Evolutionary conservation across 2,797 vertebrate species (phyloP), one percentile per base, ranked within the genome.

Genomic region (Pampus argenteus): DNA sequence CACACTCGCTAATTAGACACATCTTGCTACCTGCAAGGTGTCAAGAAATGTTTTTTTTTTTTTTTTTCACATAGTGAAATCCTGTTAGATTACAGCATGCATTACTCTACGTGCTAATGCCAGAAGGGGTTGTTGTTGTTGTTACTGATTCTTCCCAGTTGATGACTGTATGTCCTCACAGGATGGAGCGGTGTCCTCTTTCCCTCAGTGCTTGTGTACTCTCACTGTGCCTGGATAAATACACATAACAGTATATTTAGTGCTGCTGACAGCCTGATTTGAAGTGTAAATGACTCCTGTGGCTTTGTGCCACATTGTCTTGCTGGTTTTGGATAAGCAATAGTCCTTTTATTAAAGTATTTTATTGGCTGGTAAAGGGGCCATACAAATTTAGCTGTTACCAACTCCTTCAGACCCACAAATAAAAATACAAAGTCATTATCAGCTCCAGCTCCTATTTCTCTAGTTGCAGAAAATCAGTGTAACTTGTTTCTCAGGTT

Each of bases 41-140:
- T 78, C 86, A 90, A 69, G 85, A 92, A 84, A 90, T 11, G 22
- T n/a, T n/a, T n/a, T n/a, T n/a, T n/a, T 75, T 84, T 74, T 74
- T 83, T 84, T 81, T 79, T 81, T 93, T 92, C 94, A 95, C 93
- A 93, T 87, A 89, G 92, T 92, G 91, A 94, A 93, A 91, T 93
- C 92, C 89, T 88, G 90, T 90, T 89, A 81, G 88, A 86, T 89
- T 87, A 94, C 88, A 93, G 94, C 94, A 95, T 94, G 94, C 94
- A 94, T 93, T 92, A 91, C 83, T 93, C 91, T 92, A 92, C 84
- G 92, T 92, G 90, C 90, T 91, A 92, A 93, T 89, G 93, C 90
- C 89, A 82, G 88, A 82, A 79, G 64, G 55, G 68, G 66, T 51
- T 62, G 72, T 65, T 67, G 67, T 77, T 77, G 81, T 66, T 83